Conservation (phyloP, 2,888 invertebrate species). For the Acanthopleura granulata region DNA sequence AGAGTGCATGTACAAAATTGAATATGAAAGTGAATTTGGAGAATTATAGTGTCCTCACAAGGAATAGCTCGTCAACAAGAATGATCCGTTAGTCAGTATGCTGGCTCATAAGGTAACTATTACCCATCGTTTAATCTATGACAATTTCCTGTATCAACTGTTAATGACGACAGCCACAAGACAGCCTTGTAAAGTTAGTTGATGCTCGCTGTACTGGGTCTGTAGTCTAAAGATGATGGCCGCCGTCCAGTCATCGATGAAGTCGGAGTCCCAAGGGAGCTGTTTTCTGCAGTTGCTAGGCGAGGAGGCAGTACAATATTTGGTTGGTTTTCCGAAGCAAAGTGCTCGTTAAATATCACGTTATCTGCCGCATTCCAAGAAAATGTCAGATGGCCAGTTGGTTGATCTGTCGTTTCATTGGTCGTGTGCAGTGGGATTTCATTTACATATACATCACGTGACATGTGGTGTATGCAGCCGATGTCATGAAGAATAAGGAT, state of each 20-base stretch:
- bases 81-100: no score
- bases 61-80: no score
- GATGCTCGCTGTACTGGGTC: not conserved
- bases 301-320: not conserved
- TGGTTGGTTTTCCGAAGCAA: slow-evolving; percentile 12
- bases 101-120: no score
- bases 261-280: slow-evolving; percentile 6
- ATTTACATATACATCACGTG: slow-evolving; percentile 16
- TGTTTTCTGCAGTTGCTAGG: slow-evolving; percentile 8
- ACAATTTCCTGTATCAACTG: no score
- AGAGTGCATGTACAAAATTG: no score
- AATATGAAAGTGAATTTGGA: no score
- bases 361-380: slow-evolving; percentile 9
- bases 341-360: slow-evolving; percentile 11
- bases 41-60: no score
- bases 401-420: slow-evolving; percentile 1
- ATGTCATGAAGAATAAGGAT: slow-evolving; percentile 55
- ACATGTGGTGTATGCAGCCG: not conserved
- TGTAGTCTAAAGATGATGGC: not conserved
- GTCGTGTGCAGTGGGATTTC: slow-evolving; percentile 9
- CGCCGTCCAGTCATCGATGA: slow-evolving; percentile 1
- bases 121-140: no score
- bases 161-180: no score
- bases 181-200: not conserved
- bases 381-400: not conserved